A percentile compares a stretch with the other conserved stretches of the same genome.
phyloP scores from a whole-genome alignment of 2,797 vertebrate genomes.

The Muraenolepis orangiensis region DNA sequence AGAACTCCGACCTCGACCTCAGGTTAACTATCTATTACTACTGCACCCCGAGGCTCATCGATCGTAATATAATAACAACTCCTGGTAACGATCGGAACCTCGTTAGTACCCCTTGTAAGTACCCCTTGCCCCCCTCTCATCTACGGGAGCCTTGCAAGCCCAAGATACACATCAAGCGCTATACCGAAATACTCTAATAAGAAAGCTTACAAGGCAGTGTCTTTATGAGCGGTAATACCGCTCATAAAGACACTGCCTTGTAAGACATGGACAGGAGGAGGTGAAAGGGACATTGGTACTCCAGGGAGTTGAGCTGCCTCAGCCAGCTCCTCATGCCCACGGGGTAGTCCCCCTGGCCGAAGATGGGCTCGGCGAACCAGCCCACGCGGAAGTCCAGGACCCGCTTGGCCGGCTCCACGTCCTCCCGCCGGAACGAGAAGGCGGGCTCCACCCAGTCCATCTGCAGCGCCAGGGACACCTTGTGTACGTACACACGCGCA shows the following conservation, averaged over 20 bases:
- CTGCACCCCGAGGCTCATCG: too few species aligned
- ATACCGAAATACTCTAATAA: too few species aligned
- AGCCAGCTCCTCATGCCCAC: conserved; percentile 87
- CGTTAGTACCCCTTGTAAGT: too few species aligned
- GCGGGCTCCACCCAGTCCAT: conserved; percentile 95
- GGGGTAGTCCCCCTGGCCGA: conserved; percentile 91
- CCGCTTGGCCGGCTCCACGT: conserved; percentile 83
- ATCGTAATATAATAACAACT: too few species aligned
- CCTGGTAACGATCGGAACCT: too few species aligned
- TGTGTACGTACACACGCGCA: conserved; percentile 13
- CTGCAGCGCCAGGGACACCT: conserved; percentile 87
- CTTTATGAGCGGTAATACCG: background rate
- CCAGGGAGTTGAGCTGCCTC: conserved; percentile 74
- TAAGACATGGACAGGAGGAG: background rate
- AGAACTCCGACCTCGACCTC: too few species aligned
- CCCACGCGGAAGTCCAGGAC: conserved; percentile 87
- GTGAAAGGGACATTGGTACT: conserved; percentile 49
- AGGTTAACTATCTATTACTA: too few species aligned
- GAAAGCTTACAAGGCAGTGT: background rate
- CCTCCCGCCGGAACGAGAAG: conserved; percentile 84
- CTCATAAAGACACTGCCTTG: too few species aligned
- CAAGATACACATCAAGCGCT: too few species aligned
- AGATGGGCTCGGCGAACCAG: conserved; percentile 93
- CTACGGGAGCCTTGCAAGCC: too few species aligned
- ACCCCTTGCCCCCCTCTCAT: too few species aligned